Percentiles rank a stretch among this genome's conserved stretches.
phyloP scores from a whole-genome alignment of 37 sponge, comb jelly and placozoan genomes.

The Petrosia ficiformis region DNA sequence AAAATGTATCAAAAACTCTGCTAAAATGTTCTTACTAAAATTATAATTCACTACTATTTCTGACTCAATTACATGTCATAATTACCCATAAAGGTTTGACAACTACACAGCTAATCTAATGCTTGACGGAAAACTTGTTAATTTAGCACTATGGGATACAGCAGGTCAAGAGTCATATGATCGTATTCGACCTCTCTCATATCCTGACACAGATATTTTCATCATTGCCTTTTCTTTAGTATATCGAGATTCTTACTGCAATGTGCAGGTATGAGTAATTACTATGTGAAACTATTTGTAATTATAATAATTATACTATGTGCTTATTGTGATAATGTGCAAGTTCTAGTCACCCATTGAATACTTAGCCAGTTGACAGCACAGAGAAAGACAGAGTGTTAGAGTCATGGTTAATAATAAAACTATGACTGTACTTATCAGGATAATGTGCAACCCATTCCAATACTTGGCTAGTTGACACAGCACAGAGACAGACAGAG shows the following conservation, averaged over 20 bases:
- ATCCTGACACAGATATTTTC: constrained; percentile 32
- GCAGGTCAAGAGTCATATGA: constrained; percentile 47
- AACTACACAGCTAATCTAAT: constrained; percentile 39
- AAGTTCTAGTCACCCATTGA: too few relatives aligned
- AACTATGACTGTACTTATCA: too few relatives aligned
- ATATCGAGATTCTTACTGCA: not conserved
- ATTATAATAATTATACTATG: too few relatives aligned
- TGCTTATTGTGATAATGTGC: too few relatives aligned
- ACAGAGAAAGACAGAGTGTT: too few relatives aligned
- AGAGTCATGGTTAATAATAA: too few relatives aligned
- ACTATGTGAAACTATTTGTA: too few relatives aligned
- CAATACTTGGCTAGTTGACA: too few relatives aligned
- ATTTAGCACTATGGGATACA: constrained; percentile 43
- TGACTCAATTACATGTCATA: not conserved
- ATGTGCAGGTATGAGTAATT: constrained; percentile 15
- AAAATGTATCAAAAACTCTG: too few relatives aligned
- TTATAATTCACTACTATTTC: not conserved
- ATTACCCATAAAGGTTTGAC: constrained; percentile 24
- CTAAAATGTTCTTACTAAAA: not conserved
- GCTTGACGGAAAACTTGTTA: constrained; percentile 8
- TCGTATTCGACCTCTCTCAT: constrained; percentile 29
- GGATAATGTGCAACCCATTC: too few relatives aligned
- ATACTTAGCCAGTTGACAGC: too few relatives aligned
- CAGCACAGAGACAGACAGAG: too few relatives aligned
- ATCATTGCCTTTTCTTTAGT: constrained; percentile 21